Evolutionary conservation across 1,140 invertebrate species (phyloP), one percentile per base, ranked within the genome.

Genomic region (Subanguina moxae): DNA sequence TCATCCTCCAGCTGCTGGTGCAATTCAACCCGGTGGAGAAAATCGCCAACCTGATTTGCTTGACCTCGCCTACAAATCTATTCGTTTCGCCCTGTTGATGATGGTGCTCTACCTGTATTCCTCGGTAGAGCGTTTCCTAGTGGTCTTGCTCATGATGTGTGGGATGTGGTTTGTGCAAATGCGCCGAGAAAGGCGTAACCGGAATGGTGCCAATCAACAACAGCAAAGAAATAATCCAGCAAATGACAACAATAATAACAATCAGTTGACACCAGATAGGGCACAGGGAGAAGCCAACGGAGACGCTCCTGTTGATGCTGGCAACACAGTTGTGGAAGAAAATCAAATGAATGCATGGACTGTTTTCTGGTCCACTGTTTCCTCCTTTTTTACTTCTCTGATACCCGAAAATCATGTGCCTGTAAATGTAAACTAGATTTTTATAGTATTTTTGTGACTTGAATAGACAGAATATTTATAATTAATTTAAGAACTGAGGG

Each of bases 321-420:
- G 3, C 17, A 61, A 61, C 28, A 21, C 27, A 61, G n/a, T 28
- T 8, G 28, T 25, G 3, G 58, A 19, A 30, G n/a, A 61, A 61
- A 61, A 61, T 32, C 17, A 56, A 28, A 19, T 61, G n/a, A 64
- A 28, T 64, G 57, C 38, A 7, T 64, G 62, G 62, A 62, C 28
- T 38, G 57, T 64, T 19, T 64, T 64, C 57, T 64, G 62, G 62
- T 64, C 62, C 3, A 64, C 62, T 23, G 57, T 64, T 19, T 21
- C 62, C 17, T 64, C 62, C 38, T 64, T 64, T 21, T 64, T 64
- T n/a, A 57, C 62, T 64, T 64, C 62, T 19, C 62, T 64, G n/a
- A 64, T 64, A 56, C 62, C 62, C 1, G 62, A 64, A n/a, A 64
- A 64, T 64, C 62, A 62, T n/a, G 57, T 64, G 8, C 62, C 62